A percentile compares a stretch with the other conserved stretches of the same genome.
These are phyloP conservation scores for Gila orcuttii DNA, from an alignment of 2,113 vertebrate species.

Conservation along the genomic window DNA sequence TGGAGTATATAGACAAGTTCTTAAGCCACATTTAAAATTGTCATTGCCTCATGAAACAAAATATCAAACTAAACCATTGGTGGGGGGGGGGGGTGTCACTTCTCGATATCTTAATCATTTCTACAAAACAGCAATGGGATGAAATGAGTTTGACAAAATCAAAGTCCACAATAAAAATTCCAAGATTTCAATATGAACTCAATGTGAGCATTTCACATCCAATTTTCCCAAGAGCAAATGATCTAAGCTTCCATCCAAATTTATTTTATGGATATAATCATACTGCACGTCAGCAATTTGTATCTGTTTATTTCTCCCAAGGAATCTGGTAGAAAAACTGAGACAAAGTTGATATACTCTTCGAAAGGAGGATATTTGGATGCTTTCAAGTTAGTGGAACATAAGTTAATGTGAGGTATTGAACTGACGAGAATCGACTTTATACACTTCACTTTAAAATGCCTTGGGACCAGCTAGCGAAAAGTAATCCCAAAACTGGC, in stretches of 20 bases:
- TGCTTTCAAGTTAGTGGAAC: neutral
- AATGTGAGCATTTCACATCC: neutral
- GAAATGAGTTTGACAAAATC: too few relatives aligned
- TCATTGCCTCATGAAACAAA: neutral
- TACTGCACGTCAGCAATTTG: neutral
- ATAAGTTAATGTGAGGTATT: too few relatives aligned
- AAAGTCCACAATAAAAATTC: neutral
- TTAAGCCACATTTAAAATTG: neutral
- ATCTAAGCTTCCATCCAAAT: neutral
- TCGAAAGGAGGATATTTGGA: neutral
- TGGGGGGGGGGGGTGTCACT: too few relatives aligned
- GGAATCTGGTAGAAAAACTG: neutral
- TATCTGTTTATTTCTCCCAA: neutral
- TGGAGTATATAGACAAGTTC: neutral
- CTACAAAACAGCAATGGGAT: too few relatives aligned
- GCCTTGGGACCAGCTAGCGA: neutral
- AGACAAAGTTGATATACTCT: neutral
- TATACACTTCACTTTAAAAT: neutral
- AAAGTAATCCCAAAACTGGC: neutral
- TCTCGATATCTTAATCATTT: too few relatives aligned
- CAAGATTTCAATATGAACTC: neutral
- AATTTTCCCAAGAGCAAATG: neutral
- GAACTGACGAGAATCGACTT: neutral
- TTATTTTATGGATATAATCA: neutral
- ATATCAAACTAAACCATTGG: neutral